phyloP scores from a whole-genome alignment of 1,140 invertebrate species.

The Aphidius ervi region DNA sequence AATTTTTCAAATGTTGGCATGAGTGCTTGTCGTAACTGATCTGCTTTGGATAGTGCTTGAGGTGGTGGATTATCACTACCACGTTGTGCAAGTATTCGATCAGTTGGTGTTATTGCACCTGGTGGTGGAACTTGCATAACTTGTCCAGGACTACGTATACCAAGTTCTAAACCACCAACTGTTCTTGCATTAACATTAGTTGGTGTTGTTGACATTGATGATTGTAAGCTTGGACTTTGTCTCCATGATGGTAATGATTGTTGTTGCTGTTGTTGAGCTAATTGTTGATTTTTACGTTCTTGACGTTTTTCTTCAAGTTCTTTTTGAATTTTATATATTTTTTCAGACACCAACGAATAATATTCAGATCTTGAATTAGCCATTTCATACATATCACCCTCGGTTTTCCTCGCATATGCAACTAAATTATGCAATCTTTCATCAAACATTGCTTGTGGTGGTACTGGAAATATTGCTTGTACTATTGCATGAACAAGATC shows the following conservation, averaged over 20 bases:
- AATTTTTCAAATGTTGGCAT: constrained; percentile 95
- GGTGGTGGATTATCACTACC: too few species aligned
- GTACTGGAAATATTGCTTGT: constrained; percentile 97
- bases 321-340: constrained; percentile 6
- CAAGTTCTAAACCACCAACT: too few species aligned
- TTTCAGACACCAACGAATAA: constrained; percentile 96
- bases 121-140: too few species aligned
- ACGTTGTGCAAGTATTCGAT: too few species aligned
- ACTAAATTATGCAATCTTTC: constrained; percentile 96
- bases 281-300: constrained; percentile 26
- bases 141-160: too few species aligned
- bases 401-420: constrained; percentile 96
- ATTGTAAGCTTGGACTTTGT: too few species aligned
- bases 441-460: constrained; percentile 87
- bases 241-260: too few species aligned
- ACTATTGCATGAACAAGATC: constrained; percentile 99
- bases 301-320: too few species aligned
- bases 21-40: constrained; percentile 86
- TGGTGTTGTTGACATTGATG: too few species aligned
- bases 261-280: too few species aligned
- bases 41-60: constrained; percentile 77
- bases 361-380: constrained; percentile 96
- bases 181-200: too few species aligned
- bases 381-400: constrained; percentile 99
- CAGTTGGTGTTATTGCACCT: too few species aligned